Conservation (phyloP, 1,140 invertebrate genomes). For the Drosophila cardini region DNA sequence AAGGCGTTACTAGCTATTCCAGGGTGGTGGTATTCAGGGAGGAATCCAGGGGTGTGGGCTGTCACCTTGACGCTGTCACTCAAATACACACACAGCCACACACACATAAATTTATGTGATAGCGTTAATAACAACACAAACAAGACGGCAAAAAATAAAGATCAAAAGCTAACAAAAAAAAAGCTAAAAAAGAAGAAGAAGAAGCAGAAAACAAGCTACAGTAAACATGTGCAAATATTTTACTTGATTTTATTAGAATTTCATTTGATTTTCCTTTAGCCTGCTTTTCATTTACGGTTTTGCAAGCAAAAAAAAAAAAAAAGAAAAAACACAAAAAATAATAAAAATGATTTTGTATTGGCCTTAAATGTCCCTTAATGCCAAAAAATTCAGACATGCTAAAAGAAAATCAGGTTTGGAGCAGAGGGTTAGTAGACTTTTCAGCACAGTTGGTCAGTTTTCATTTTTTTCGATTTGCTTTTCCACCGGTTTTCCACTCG, state of each 20-base stretch:
- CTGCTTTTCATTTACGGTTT: conserved; percentile 32
- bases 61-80: conserved; percentile 65
- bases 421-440: conserved; percentile 12
- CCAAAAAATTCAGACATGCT: conserved; percentile 28
- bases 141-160: conserved; percentile 59
- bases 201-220: conserved; percentile 35
- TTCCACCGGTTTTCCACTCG: conserved; percentile 31
- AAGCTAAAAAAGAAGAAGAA: too few relatives aligned
- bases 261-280: conserved; percentile 33
- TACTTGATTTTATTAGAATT: conserved; percentile 73
- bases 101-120: conserved; percentile 24
- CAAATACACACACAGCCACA: conserved; percentile 8
- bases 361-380: conserved; percentile 69
- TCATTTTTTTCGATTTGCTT: conserved; percentile 41
- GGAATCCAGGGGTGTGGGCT: conserved; percentile 48
- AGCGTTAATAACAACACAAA: conserved; percentile 74
- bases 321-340: conserved; percentile 31
- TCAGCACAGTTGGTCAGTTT: conserved; percentile 63
- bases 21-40: not conserved
- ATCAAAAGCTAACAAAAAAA: conserved; percentile 68
- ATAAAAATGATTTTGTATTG: conserved; percentile 64
- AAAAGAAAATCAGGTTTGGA: not conserved
- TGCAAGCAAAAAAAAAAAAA: conserved; percentile 13
- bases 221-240: conserved; percentile 79
- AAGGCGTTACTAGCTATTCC: conserved; percentile 40